phyloP scores from a whole-genome alignment of 2,797 vertebrate species.

The Cuniculus paca region DNA sequence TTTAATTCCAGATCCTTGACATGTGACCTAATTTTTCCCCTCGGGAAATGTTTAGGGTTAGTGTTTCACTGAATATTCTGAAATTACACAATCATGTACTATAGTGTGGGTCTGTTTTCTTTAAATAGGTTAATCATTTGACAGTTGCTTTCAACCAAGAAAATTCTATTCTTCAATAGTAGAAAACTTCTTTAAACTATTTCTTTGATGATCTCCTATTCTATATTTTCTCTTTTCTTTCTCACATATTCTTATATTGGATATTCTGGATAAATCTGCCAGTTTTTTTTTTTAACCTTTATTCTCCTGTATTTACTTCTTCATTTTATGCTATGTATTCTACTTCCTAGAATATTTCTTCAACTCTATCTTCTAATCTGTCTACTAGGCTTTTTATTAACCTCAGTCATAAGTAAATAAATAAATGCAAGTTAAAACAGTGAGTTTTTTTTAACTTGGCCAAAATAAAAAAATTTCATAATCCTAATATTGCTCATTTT shows the following conservation, averaged over 20 bases:
- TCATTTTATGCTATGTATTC: not conserved
- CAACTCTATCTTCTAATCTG: not conserved
- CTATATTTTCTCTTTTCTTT: slow-evolving; percentile 42
- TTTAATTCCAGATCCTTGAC: slow-evolving; percentile 13
- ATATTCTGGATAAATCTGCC: slow-evolving; percentile 9
- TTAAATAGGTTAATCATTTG: not conserved
- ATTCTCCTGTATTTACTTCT: not conserved
- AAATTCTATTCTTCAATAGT: not conserved
- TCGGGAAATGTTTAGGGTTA: not conserved
- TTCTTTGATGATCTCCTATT: not conserved
- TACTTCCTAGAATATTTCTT: not conserved
- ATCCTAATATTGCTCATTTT: not conserved
- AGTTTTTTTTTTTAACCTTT: not conserved
- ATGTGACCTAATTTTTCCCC: slow-evolving; percentile 2
- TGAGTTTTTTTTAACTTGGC: not conserved
- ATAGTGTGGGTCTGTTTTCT: not conserved
- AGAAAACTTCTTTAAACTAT: slow-evolving; percentile 12
- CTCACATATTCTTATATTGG: not conserved
- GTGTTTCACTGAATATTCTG: not conserved
- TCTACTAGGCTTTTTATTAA: not conserved
- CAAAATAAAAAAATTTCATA: not conserved
- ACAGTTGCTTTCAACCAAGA: not conserved
- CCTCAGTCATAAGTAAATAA: not conserved
- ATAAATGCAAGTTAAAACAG: not conserved
- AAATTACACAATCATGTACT: slow-evolving; percentile 27